Conservation (phyloP, 2,888 invertebrate species). For the Cryptus viduatorius region DNA sequence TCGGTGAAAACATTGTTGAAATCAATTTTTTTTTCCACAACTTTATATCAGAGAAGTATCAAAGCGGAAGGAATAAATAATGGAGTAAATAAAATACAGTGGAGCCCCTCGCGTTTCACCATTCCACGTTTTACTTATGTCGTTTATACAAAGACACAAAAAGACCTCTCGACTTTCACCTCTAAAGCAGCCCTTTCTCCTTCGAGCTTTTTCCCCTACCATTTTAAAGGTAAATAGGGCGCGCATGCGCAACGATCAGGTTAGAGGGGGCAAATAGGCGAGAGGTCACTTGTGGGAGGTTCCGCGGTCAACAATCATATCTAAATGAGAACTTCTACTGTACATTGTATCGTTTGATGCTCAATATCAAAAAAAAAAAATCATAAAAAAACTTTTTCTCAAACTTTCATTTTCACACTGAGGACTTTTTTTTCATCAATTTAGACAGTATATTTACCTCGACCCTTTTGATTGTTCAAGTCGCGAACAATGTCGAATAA, state of each 20-base stretch:
- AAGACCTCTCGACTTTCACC: conserved; percentile 13
- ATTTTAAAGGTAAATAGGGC: background rate
- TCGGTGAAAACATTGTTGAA: background rate
- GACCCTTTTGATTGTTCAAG: conserved; percentile 91
- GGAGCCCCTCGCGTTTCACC: conserved; percentile 1
- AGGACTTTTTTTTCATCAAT: background rate
- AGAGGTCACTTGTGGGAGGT: conserved; percentile 7
- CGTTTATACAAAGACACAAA: background rate
- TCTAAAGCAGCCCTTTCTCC: conserved; percentile 5
- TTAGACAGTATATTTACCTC: conserved; percentile 86
- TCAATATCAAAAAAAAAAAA: too few species aligned
- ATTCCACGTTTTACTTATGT: conserved; percentile 1
- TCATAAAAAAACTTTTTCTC: too few species aligned
- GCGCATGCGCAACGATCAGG: background rate
- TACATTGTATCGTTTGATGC: background rate
- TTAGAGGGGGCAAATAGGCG: background rate
- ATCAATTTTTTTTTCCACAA: background rate
- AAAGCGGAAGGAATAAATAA: background rate
- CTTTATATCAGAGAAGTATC: background rate
- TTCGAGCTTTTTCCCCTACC: conserved; percentile 7
- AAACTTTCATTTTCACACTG: too few species aligned
- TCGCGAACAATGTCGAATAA: conserved; percentile 92
- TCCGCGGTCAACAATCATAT: background rate
- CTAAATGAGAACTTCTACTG: background rate
- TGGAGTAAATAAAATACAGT: conserved; percentile 7